Evolutionary conservation across 2,888 invertebrate species (phyloP).

Genomic region (Eumacrocentrus americanus): DNA sequence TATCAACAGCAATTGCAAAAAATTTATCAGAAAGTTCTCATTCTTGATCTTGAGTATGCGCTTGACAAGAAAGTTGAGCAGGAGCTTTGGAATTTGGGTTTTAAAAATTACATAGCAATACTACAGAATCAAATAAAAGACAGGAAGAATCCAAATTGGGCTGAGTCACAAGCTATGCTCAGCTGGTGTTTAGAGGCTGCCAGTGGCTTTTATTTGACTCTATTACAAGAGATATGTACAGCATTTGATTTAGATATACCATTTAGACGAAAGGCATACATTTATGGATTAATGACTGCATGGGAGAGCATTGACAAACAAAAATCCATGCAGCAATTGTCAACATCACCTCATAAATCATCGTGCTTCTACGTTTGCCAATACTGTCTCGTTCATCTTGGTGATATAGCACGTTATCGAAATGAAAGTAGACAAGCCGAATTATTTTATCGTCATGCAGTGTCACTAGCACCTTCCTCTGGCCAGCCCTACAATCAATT

Average conservation of each 20-base stretch:
- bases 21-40: constrained; percentile 66
- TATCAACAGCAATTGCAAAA: constrained; percentile 62
- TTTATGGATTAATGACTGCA: constrained; percentile 61
- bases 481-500: constrained; percentile 92
- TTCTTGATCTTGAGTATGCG: constrained; percentile 84
- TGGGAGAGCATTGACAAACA: constrained; percentile 56
- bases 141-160: constrained; percentile 78
- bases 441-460: constrained; percentile 82
- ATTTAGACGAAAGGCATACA: constrained; percentile 67
- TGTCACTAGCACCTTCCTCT: constrained; percentile 74
- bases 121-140: constrained; percentile 80
- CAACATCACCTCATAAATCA: constrained; percentile 67
- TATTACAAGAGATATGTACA: constrained; percentile 82
- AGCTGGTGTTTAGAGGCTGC: constrained; percentile 84
- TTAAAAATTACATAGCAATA: constrained; percentile 84
- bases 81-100: constrained; percentile 87
- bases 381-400: constrained; percentile 87
- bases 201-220: constrained; percentile 82
- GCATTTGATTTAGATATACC: constrained; percentile 82
- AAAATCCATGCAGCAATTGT: constrained; percentile 35
- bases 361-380: constrained; percentile 87
- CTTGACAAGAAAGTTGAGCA: constrained; percentile 89
- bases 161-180: constrained; percentile 78
- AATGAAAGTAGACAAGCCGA: constrained; percentile 83
- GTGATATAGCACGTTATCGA: constrained; percentile 84